Percentiles rank a stretch among this genome's conserved stretches.
These are phyloP conservation scores for Monopis laevigella DNA, from an alignment of 2,888 invertebrate species.

Conservation along the genomic window DNA sequence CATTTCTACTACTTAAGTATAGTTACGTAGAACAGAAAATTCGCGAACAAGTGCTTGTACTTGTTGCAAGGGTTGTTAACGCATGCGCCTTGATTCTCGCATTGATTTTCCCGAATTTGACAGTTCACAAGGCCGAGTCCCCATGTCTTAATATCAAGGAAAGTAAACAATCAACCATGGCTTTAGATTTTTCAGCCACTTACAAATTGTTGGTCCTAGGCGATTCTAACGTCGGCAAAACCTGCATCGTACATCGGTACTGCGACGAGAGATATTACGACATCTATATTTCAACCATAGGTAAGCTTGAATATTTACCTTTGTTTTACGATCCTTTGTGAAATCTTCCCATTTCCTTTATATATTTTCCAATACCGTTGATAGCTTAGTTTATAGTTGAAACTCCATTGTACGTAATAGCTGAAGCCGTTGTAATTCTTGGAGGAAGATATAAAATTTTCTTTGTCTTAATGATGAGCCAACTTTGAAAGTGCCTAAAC, in stretches of 20 bases:
- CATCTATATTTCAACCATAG: constrained; percentile 90
- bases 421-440: no score
- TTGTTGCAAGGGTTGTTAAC: constrained; percentile 42
- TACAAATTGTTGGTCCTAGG: constrained; percentile 88
- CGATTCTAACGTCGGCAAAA: constrained; percentile 91
- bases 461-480: no score
- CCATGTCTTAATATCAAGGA: constrained; percentile 39
- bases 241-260: constrained; percentile 89
- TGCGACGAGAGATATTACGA: constrained; percentile 91
- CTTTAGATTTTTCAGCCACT: constrained; percentile 86
- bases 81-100: constrained; percentile 51
- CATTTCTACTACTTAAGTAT: constrained; percentile 10
- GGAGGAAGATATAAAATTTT: no score
- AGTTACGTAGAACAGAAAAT: constrained; percentile 25
- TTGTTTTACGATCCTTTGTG: constrained; percentile 48
- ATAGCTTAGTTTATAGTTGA: no score
- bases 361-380: no score
- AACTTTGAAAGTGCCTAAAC: no score
- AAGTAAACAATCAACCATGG: constrained; percentile 62
- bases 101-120: constrained; percentile 64
- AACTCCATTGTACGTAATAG: no score
- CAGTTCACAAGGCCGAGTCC: constrained; percentile 51
- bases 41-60: no score
- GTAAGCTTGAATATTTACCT: constrained; percentile 67
- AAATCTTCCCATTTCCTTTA: no score